These are phyloP conservation scores for Lepilemur ruficaudatus DNA, from an alignment of 2,797 vertebrate species.

Conservation along the genomic window DNA sequence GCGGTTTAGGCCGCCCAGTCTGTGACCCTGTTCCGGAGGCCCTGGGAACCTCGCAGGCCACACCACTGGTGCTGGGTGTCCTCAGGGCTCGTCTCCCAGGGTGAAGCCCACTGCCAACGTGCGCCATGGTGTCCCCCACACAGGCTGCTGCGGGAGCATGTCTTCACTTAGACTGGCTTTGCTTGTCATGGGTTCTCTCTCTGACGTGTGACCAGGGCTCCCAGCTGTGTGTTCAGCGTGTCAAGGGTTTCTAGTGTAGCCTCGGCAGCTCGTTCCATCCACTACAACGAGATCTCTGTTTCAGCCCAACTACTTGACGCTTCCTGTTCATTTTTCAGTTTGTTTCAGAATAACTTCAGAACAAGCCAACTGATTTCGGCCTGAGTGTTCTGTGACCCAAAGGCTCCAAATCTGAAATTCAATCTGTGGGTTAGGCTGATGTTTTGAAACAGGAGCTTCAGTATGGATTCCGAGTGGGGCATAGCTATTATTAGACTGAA, in stretches of 20 bases:
- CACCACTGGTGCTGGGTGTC: accelerated
- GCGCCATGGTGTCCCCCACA: accelerated
- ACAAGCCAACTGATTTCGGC: neutral
- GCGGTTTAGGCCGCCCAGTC: neutral
- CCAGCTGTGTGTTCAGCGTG: accelerated
- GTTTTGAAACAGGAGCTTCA: neutral
- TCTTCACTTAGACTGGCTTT: no score
- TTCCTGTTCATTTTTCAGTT: neutral
- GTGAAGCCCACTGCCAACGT: neutral
- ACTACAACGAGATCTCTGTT: no score
- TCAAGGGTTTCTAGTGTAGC: neutral
- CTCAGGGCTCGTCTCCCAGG: neutral
- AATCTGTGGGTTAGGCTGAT: neutral
- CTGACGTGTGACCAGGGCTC: neutral
- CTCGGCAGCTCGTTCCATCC: accelerated
- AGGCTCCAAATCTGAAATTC: neutral
- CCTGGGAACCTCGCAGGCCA: accelerated
- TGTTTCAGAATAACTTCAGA: neutral
- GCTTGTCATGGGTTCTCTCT: neutral
- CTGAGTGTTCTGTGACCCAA: no score
- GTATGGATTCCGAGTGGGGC: neutral
- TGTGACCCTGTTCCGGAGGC: no score
- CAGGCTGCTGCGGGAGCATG: neutral
- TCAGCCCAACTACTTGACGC: neutral
- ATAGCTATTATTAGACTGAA: neutral